Base-by-base conservation (phyloP, 2,888 invertebrate species). In the Galerucella nymphaeae region DNA sequence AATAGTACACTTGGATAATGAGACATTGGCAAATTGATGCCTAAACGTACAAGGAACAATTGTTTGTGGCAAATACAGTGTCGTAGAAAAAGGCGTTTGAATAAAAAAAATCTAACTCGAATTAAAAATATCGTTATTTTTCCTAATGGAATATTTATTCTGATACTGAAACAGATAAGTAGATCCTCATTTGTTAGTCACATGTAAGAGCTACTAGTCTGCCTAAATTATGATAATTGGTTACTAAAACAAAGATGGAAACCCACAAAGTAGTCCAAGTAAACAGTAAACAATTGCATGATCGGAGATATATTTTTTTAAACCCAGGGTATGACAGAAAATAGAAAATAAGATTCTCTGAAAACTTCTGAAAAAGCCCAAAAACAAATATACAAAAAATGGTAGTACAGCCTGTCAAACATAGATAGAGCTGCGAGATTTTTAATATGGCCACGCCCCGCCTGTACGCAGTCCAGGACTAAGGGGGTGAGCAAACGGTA, bases 11-110 rank as follows among this genome's bases (percentile, higher is more conserved):
- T 71, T 70, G 63, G 53, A 68, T 71, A 75, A 75, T 73, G 71
- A 68, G 64, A 71, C 66, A 59, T 66, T 48, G 62, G 66, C 71
- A 75, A 75, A 75, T 75, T 75, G 75, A 68, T 75, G 71, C 66
- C 66, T 71, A 66, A 70, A 68, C 45, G 64, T 42, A 62, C 69
- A 61, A 69, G 70, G 20, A 53, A 55, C 69, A 65, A 66, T 71
- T 16, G 57, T 42, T 45, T 45, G 18, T 55, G 11, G 23, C n/a
- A 23, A 14, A n/a, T 45, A 45, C 53, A 53, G 53, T 10, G 53
- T 53, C 18, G 53, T 53, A 53, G 53, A n/a, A 10, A 4, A 11
- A 45, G 14, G 45, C 3, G 3, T 42, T 42, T 13, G 11, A 30
- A 2, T 0, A 30, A 5, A 4, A 30, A 2, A 30, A 23, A 23